Base-by-base conservation (phyloP, 2,888 invertebrate species). In the Eristalis pertinax region DNA sequence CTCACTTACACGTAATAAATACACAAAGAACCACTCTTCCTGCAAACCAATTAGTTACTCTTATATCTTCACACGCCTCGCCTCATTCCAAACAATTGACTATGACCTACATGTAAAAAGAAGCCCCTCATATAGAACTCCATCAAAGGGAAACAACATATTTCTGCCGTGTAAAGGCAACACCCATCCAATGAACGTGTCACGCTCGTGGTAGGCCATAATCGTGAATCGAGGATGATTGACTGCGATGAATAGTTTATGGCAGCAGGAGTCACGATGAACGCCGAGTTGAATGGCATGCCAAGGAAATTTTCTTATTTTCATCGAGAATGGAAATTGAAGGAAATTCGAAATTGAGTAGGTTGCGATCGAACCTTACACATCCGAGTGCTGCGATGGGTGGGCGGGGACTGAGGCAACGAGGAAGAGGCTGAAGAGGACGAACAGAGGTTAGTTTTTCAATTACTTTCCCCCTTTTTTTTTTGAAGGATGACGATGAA, bases 201-300 rank as follows among this genome's bases (percentile, higher is more conserved):
- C 19, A 75, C 56, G 26, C 26, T 29, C 26, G 60, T 60, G 43
- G 58, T 78, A 79, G 83, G 82, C 75, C 72, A 83, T 86, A 83
- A 78, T 75, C 83, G 58, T 83, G 74, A 82, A 86, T 72, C 50
- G 74, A 65, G 78, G 43, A 78, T 82, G 82, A 86, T 86, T 78
- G 86, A 78, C 86, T 86, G 50, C 65, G 74, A 75, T 86, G 86
- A 86, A 86, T 86, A 86, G 82, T 83, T 86, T 75, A 86, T 86
- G 60, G 67, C 26, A 50, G 69, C 77, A 86, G 74, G 68, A 81
- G 60, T 29, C 43, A 43, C 22, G 41, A 68, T 67, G 72, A 41
- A 74, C 69, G 63, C 74, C n/a, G n/a, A 77, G 62, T 75, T 56
- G 65, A 78, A 75, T 86, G 64, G 67, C 58, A 70, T 67, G 74